These are phyloP conservation scores for Spilogale gracilis DNA, from an alignment of 2,113 vertebrate genomes.

Conservation along the genomic window DNA sequence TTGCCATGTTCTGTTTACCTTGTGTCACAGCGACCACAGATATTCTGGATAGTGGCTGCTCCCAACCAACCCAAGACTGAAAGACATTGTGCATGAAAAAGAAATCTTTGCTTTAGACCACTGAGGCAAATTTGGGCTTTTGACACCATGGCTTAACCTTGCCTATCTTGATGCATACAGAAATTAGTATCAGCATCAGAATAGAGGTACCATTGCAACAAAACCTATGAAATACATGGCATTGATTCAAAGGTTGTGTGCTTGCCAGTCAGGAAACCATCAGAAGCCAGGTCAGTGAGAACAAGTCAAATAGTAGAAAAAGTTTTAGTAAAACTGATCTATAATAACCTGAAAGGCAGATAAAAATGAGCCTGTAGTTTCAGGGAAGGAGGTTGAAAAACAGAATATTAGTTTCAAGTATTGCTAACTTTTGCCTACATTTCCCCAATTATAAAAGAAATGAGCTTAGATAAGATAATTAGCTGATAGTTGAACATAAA, in stretches of 20 bases:
- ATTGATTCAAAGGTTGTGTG: not conserved
- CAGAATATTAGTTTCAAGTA: not conserved
- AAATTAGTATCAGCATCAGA: not conserved
- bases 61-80: not conserved
- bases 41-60: not conserved
- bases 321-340: not conserved
- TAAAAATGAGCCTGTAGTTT: not conserved
- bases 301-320: not conserved
- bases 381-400: not conserved
- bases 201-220: not conserved
- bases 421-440: not conserved
- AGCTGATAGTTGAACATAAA: not conserved
- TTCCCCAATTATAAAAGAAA: not conserved
- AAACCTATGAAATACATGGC: not conserved
- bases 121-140: not conserved
- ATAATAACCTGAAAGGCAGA: not conserved
- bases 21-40: not conserved
- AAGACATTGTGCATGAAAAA: not conserved
- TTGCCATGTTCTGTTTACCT: not conserved
- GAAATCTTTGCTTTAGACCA: constrained; percentile 14
- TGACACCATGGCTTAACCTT: not conserved
- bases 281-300: not conserved
- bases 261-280: not conserved
- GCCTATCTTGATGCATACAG: not conserved
- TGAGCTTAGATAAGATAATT: constrained; percentile 34